Base-by-base conservation (phyloP, 53 echinoderm and acorn worm species). In the Stichopus horrens region DNA sequence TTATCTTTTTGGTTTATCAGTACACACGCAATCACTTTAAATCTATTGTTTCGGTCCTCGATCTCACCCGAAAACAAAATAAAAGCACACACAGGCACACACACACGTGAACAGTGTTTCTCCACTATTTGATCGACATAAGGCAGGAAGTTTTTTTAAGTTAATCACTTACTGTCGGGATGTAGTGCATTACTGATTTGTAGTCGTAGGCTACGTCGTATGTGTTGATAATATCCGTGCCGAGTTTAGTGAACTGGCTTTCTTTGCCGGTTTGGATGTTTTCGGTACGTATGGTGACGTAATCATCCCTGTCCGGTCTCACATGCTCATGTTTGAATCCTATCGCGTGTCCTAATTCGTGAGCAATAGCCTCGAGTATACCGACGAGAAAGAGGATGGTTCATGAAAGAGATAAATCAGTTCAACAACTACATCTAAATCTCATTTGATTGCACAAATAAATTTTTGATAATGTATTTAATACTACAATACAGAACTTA, bases 281-380 rank as follows among this genome's bases (percentile, higher is more conserved):
- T 7, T 63, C 52, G 13, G 60, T 63, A 13, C 85, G 52, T 14
- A 85, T 66, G 18, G 13, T 22, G 85, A 85, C 13, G 68, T 85
- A 85, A 14, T 7, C 5, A 5, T 85, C 66, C 65, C 85, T 63
- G 60, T 85, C 85, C 18, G 85, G 85, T 14, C 85, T 21, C 37
- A 13, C 65, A 2, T 85, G 85, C 23, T 85, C 85, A 9, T 85
- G 85, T 52, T 52, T 20, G 16, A 85, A 85, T 23, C 85, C 85
- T 23, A 85, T 63, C 14, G 85, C 85, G 37, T 85, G 85, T 8
- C 85, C 85, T 51, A 85, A 67, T 66, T 85, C 85, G 85, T 85
- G 85, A 66, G 85, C 4, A 53, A 85, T 85, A 2, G 9, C 23
- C 85, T 85, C 65, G 9, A 81, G 3, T 3, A 67, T 1, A 14